Evolutionary conservation across 2,797 vertebrate genomes (phyloP), one percentile per base, ranked within the genome.

Genomic region (Vireo griseus): DNA sequence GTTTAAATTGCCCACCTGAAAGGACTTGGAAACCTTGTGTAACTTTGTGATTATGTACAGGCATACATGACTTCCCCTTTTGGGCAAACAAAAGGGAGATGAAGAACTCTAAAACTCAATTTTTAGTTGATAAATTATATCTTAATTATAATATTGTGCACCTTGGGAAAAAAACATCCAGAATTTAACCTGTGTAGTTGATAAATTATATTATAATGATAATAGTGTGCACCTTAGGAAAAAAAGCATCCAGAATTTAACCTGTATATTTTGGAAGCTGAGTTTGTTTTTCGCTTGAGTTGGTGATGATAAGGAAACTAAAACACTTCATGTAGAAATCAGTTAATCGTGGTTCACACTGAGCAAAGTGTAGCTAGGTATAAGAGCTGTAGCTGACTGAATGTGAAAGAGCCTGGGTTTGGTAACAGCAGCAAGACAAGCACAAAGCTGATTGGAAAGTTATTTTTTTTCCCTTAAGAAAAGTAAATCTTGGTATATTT

Each of bases 41-140:
- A 26, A 40, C 13, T 54, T 13, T 54, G 13, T 54, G 35, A 22
- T 44, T 42, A 25, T 2, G 1, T 75, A 11, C 48, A 66, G 25
- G 21, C 5, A 5, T 12, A 39, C 1, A 4, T 25, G 47, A 2
- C 20, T 73, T 24, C 26, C 21, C 61, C 17, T 21, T 3, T 2
- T 35, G 9, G 20, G 9, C 3, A 71, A 82, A 55, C 9, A 22
- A 73, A 87, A 69, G 11, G 14, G 48, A 73, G 67, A 37, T 25
- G 13, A 16, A 74, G 11, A 50, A 28, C 6, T 74, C 9, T 35
- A 18, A 90, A 51, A 47, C 9, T 65, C 5, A 76, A 3, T 24
- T 28, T 59, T 40, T 3, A 76, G 11, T 4, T 77, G 21, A 47
- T 33, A 67, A 57, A 52, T 54, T 31, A 1, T 17, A 48, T 67